Conservation (phyloP, 2,113 vertebrate genomes). For the Thomomys bottae region DNA sequence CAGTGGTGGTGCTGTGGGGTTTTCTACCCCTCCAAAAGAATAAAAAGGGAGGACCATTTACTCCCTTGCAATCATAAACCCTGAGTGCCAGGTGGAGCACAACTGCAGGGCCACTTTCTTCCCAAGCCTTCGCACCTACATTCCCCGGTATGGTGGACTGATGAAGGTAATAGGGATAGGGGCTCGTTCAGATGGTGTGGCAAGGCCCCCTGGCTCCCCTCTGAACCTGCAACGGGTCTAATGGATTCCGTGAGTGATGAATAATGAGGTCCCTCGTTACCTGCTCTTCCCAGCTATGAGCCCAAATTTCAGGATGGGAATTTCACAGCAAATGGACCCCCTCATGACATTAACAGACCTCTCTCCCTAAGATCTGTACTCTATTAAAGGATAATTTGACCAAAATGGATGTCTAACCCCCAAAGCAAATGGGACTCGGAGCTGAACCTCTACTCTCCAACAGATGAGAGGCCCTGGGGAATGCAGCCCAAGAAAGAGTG, state of each 20-base stretch:
- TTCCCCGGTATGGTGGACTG: neutral
- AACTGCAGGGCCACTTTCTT: neutral
- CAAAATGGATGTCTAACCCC: neutral
- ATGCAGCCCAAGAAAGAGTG: neutral
- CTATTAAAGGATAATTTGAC: neutral
- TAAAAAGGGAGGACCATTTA: neutral
- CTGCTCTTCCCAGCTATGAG: neutral
- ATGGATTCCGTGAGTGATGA: neutral
- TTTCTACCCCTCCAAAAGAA: neutral
- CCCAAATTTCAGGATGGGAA: neutral
- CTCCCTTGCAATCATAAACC: neutral
- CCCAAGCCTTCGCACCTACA: neutral
- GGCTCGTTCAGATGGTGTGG: neutral
- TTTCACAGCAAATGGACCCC: neutral
- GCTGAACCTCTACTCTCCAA: neutral
- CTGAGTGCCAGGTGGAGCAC: fast-evolving
- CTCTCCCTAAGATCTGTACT: neutral
- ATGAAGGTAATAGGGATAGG: fast-evolving
- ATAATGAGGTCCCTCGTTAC: neutral
- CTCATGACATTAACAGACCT: neutral
- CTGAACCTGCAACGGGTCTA: neutral
- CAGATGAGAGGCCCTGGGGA: neutral
- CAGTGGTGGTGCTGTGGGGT: neutral
- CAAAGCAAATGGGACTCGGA: neutral
- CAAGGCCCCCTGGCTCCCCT: neutral